A percentile compares a stretch with the other conserved stretches of the same genome.
Conservation (phyloP, 2,113 vertebrate species). For the Triplophysa siluroides region DNA sequence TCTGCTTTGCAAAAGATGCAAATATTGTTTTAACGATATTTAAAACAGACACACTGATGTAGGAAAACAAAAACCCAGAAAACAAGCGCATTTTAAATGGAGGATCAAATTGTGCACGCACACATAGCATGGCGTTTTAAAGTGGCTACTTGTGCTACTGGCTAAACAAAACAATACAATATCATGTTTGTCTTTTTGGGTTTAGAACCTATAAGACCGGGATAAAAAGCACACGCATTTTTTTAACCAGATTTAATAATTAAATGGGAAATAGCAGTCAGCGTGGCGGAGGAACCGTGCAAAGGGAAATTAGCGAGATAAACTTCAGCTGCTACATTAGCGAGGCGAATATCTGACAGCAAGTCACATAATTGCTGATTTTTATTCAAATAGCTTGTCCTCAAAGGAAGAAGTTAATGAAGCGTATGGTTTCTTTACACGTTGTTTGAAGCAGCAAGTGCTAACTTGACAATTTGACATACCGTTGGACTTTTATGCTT, state of each 20-base stretch:
- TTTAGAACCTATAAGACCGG: not conserved
- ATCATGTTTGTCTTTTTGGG: not conserved
- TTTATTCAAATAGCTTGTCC: slow-evolving; percentile 24
- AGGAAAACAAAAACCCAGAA: not conserved
- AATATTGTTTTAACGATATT: not conserved
- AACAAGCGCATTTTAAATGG: not conserved
- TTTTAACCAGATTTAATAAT: slow-evolving; percentile 14
- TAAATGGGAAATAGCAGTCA: not conserved
- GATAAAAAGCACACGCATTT: too few relatives aligned
- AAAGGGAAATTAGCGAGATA: slow-evolving; percentile 40
- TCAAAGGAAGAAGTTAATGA: slow-evolving; percentile 47
- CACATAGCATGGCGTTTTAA: not conserved
- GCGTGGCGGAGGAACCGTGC: not conserved
- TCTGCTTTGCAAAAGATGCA: not conserved
- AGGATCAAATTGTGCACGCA: not conserved
- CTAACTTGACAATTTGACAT: slow-evolving; percentile 38
- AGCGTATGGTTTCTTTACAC: slow-evolving; percentile 32
- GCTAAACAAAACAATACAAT: not conserved
- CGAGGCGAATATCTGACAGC: slow-evolving; percentile 43
- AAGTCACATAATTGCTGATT: slow-evolving; percentile 47
- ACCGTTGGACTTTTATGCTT: slow-evolving; percentile 20
- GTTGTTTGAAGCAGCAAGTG: slow-evolving; percentile 17
- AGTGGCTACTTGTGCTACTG: not conserved
- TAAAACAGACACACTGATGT: not conserved
- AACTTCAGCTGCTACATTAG: slow-evolving; percentile 38